Percentiles rank a stretch among this genome's conserved stretches.
Evolutionary conservation across 1,140 invertebrate species (phyloP).

Genomic region (Drosophila sulfurigaster): DNA sequence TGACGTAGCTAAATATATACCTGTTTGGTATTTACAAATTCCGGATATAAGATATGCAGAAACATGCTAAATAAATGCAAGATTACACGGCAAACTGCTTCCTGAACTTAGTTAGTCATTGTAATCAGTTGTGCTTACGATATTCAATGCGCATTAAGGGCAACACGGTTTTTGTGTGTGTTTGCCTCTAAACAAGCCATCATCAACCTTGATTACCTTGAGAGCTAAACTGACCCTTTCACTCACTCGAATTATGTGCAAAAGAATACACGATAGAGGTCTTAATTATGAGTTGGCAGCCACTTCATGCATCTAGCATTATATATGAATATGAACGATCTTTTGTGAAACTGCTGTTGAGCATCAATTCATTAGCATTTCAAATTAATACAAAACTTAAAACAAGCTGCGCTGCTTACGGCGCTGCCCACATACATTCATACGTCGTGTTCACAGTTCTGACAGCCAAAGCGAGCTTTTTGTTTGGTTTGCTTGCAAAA

Average conservation of each 20-base stretch:
- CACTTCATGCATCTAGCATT: neutral
- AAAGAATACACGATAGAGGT: conserved; percentile 23
- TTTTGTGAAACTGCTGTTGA: conserved; percentile 12
- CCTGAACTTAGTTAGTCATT: neutral
- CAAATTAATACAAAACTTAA: conserved; percentile 60
- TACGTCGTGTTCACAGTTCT: conserved; percentile 25
- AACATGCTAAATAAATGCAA: neutral
- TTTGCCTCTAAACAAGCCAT: conserved; percentile 41
- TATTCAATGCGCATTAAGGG: conserved; percentile 63
- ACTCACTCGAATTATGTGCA: conserved; percentile 18
- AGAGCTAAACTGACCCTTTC: conserved; percentile 60
- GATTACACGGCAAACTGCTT: neutral
- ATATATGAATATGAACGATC: conserved; percentile 13
- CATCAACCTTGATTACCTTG: conserved; percentile 75
- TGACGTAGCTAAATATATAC: neutral
- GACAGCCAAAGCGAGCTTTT: conserved; percentile 48
- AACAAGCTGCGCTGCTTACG: conserved; percentile 44
- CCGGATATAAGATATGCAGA: conserved; percentile 2
- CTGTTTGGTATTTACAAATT: neutral
- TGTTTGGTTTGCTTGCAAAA: conserved; percentile 23
- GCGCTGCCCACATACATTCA: neutral
- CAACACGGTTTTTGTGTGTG: conserved; percentile 48
- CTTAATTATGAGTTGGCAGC: conserved; percentile 51
- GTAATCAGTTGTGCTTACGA: conserved; percentile 26
- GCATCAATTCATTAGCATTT: conserved; percentile 70